A percentile compares a stretch with the other conserved stretches of the same genome.
phyloP scores from a whole-genome alignment of 2,797 vertebrate species.

The Epinephelus coioides region DNA sequence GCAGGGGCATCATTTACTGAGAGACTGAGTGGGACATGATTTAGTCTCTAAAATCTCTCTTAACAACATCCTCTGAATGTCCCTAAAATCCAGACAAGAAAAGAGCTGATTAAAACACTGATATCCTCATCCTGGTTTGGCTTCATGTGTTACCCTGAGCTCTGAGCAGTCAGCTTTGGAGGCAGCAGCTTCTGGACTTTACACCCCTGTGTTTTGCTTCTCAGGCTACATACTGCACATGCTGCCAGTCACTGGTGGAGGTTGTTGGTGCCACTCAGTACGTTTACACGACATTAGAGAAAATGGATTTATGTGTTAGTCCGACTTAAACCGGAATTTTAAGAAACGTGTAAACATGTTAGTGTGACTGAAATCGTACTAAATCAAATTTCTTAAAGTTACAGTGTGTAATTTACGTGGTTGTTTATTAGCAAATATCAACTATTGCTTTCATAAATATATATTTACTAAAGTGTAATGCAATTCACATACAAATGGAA shows the following conservation, averaged over 20 bases:
- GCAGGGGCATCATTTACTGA: not conserved
- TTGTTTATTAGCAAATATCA: too few species aligned
- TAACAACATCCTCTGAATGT: constrained; percentile 27
- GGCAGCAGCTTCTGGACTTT: not conserved
- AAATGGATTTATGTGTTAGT: too few species aligned
- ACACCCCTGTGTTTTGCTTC: constrained; percentile 38
- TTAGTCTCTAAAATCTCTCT: constrained; percentile 28
- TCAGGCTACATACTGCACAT: constrained; percentile 1
- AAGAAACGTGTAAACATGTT: too few species aligned
- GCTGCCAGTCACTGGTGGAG: not conserved
- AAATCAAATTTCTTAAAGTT: too few species aligned
- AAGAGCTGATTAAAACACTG: constrained; percentile 17
- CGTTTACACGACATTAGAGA: too few species aligned
- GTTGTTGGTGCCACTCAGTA: too few species aligned
- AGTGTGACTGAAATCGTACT: too few species aligned
- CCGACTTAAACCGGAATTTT: too few species aligned
- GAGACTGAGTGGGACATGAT: constrained; percentile 8
- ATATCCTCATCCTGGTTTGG: not conserved
- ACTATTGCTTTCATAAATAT: too few species aligned
- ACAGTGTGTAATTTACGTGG: too few species aligned
- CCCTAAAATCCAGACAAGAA: constrained; percentile 23
- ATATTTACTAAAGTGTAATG: too few species aligned
- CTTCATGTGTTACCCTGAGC: constrained; percentile 16
- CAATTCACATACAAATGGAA: too few species aligned
- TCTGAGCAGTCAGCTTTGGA: not conserved